Evolutionary conservation across 2,797 vertebrate species (phyloP).

Genomic region (Sebastes variabilis): DNA sequence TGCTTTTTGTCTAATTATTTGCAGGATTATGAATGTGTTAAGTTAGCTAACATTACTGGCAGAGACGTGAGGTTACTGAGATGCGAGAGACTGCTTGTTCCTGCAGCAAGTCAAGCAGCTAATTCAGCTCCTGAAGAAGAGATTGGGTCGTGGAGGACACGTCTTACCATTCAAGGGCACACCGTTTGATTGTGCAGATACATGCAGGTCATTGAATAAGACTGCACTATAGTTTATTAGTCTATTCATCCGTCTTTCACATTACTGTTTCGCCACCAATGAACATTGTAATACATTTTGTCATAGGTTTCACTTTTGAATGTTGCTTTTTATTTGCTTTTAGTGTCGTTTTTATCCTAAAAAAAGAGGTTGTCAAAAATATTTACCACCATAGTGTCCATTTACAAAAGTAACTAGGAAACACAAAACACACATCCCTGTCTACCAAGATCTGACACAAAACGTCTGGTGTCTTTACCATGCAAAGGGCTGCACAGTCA

Average conservation of each 20-base stretch:
- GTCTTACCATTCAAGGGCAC: not conserved
- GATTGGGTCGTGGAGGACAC: not conserved
- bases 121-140: not conserved
- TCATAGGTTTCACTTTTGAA: not conserved
- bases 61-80: not conserved
- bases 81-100: not conserved
- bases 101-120: not conserved
- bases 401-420: not conserved
- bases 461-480: not conserved
- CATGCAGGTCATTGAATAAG: not conserved
- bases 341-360: not conserved
- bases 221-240: not conserved
- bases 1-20: not conserved
- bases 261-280: not conserved
- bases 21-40: not conserved
- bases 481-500: not conserved
- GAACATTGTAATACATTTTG: not conserved
- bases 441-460: not conserved
- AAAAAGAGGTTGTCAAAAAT: not conserved
- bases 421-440: not conserved
- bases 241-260: not conserved
- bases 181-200: not conserved
- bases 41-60: not conserved
- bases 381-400: not conserved
- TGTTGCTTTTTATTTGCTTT: not conserved